These are phyloP conservation scores for Caenorhabditis sp. DNA, from an alignment of 2,888 invertebrate species.

Conservation along the genomic window DNA sequence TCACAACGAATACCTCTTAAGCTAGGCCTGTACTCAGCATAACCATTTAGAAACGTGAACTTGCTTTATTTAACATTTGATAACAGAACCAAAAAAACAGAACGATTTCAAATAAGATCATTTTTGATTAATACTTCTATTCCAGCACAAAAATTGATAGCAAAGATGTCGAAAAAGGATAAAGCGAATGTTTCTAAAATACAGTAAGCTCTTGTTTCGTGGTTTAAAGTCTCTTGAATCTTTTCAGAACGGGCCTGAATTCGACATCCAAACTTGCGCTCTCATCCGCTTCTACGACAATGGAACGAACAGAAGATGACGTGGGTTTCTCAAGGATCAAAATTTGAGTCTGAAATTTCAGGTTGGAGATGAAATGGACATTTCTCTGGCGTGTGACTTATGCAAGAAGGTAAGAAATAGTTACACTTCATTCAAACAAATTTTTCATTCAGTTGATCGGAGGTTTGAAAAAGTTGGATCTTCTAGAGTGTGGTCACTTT, in stretches of 20 bases:
- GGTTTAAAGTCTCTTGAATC: neutral
- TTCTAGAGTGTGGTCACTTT: conserved; percentile 31
- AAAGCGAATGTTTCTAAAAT: conserved; percentile 43
- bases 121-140: conserved; percentile 16
- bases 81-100: neutral
- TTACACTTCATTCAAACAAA: neutral
- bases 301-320: conserved; percentile 38
- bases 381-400: conserved; percentile 21
- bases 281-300: conserved; percentile 29
- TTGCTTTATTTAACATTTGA: too few species aligned
- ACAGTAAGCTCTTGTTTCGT: conserved; percentile 11
- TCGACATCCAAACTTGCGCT: conserved; percentile 19
- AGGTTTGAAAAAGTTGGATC: neutral
- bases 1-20: too few species aligned
- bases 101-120: neutral
- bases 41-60: too few species aligned
- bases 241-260: conserved; percentile 19
- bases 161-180: conserved; percentile 30
- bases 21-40: too few species aligned
- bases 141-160: conserved; percentile 19
- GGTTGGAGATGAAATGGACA: conserved; percentile 50
- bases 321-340: neutral
- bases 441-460: conserved; percentile 17
- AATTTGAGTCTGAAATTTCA: neutral
- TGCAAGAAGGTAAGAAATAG: conserved; percentile 13